Evolutionary conservation across 2,888 invertebrate genomes (phyloP), one percentile per base, ranked within the genome.

Genomic region (Caenorhabditis sp.): DNA sequence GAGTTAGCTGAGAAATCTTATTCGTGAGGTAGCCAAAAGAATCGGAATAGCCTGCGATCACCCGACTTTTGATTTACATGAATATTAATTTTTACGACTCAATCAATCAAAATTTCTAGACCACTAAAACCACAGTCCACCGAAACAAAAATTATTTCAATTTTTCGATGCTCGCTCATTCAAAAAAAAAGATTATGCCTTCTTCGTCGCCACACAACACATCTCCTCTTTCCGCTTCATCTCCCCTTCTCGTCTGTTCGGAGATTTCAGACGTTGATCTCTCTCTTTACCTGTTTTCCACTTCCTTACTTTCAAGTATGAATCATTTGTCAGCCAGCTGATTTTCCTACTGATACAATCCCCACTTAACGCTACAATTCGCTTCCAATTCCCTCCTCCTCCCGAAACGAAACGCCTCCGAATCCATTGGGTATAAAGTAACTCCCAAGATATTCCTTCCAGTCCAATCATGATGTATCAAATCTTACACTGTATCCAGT

Each of bases 401-500:
- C 54, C 54, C 28, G 58, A n/a, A 58, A 31, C 58, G 35, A 58
- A 58, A 49, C 66, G 66, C 66, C 66, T 66, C 31, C 35, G 1
- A 51, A 4, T 47, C 16, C 4, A 0, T 22, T 38, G 44, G n/a
- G 24, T 64, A 64, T 64, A 64, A 64, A 64, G 44, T 64, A 64
- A 47, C n/a, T 44, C n/a, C 38, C 2, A 47, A 16, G 10, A 47
- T 0, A 47, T 10, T 31, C 16, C 10, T 64, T 49, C 28, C n/a
- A 31, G 26, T 28, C 5, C 7, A 14, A 31, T n/a, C 6, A 64
- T 64, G 64, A 63, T 74, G 63, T 74, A 74, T 49, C 51, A 54
- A 54, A 41, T 54, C 1, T 56, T 76, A 26, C 75, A 76, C 14
- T 49, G 22, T 5, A 68, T 76, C 59, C 75, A 76, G 38, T 58